Conservation (phyloP, 92 coral and sea anemone genomes). For the Actinernus sp. region DNA sequence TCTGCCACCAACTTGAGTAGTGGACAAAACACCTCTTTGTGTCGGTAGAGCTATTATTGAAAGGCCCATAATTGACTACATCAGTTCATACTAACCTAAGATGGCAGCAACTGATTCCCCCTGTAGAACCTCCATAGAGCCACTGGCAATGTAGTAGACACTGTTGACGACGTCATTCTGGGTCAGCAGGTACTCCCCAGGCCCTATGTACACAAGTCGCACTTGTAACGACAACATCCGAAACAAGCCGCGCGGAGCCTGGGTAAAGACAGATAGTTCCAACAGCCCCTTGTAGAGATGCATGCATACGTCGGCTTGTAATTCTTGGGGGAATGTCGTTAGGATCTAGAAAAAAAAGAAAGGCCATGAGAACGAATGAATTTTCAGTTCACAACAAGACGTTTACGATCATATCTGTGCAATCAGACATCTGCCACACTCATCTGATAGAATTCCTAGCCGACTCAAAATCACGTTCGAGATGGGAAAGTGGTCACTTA, state of each 20-base stretch:
- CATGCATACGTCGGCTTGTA: slow-evolving; percentile 91
- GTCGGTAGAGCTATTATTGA: background rate
- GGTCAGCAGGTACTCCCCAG: slow-evolving; percentile 80
- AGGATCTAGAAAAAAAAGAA: slow-evolving; percentile 61
- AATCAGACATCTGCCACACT: too few relatives aligned
- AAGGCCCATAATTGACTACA: background rate
- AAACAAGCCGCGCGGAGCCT: slow-evolving; percentile 85
- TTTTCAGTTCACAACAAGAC: background rate
- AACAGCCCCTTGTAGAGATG: slow-evolving; percentile 79
- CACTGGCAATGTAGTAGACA: slow-evolving; percentile 76
- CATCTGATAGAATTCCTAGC: too few relatives aligned
- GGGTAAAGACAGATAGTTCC: slow-evolving; percentile 74
- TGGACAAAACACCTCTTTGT: background rate
- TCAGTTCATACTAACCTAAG: slow-evolving; percentile 67
- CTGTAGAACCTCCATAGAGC: slow-evolving; percentile 92
- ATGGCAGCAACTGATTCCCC: slow-evolving; percentile 94
- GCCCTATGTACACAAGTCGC: slow-evolving; percentile 82
- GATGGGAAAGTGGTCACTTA: too few relatives aligned
- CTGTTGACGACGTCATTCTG: slow-evolving; percentile 86
- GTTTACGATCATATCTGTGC: too few relatives aligned
- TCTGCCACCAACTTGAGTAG: background rate
- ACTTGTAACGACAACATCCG: slow-evolving; percentile 81
- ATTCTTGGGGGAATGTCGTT: slow-evolving; percentile 77
- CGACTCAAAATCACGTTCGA: too few relatives aligned
- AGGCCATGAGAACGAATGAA: background rate